Evolutionary conservation across 1,140 invertebrate genomes (phyloP).

Genomic region (Plutomurus gul): DNA sequence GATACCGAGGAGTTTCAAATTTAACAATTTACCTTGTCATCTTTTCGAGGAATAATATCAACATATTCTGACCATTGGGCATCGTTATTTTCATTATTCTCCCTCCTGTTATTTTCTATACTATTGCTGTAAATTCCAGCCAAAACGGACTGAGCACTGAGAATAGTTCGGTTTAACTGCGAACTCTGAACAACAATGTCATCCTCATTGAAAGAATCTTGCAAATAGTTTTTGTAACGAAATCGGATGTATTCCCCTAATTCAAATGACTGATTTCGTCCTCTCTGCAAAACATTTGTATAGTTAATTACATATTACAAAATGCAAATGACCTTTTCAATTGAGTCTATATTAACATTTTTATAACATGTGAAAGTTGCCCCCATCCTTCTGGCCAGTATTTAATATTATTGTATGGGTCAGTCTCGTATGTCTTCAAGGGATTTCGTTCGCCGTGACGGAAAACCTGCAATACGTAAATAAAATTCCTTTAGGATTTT

Average conservation of each 20-base stretch:
- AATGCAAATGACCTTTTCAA: background rate
- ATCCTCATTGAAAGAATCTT: conserved; percentile 63
- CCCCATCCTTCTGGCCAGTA: conserved; percentile 71
- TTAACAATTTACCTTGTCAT: conserved; percentile 4
- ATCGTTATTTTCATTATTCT: too few species aligned
- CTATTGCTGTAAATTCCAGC: background rate
- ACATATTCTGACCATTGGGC: background rate
- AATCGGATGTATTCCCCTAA: conserved; percentile 73
- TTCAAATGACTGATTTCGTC: conserved; percentile 72
- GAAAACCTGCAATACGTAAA: conserved; percentile 70
- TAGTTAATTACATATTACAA: too few species aligned
- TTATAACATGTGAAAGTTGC: conserved; percentile 67
- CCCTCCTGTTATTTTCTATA: too few species aligned
- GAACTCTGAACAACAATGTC: conserved; percentile 75
- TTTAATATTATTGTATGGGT: conserved; percentile 68
- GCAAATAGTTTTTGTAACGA: conserved; percentile 70
- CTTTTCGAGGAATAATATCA: background rate
- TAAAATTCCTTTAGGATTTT: too few species aligned
- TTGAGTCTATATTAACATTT: too few species aligned
- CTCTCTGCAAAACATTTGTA: too few species aligned
- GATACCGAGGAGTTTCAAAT: too few species aligned
- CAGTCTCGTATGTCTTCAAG: conserved; percentile 68
- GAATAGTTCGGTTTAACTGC: conserved; percentile 58
- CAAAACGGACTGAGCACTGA: background rate
- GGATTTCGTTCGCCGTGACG: conserved; percentile 63